Evolutionary conservation across 2,113 vertebrate genomes (phyloP), one percentile per base, ranked within the genome.

Genomic region (Hippopotamus amphibius): DNA sequence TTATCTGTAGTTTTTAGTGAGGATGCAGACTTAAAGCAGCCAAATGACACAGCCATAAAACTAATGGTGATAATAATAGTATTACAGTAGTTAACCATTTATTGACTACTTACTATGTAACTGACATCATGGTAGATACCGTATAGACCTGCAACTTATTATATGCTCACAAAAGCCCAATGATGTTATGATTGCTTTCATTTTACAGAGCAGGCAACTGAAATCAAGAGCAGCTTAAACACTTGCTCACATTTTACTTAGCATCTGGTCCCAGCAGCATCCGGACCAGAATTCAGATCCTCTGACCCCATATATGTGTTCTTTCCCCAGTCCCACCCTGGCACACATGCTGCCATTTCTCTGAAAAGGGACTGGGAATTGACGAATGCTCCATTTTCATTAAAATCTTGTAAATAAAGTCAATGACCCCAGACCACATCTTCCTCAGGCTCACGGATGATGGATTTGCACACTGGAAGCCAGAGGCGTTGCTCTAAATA

Each of bases 401-500:
- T 83, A 92, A 95, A 94, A 26, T 17, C 7, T 57, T 71, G 14
- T 66, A 11, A 76, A 76, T 61, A 65, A 95, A 95, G 21, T 94
- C 68, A 46, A 0, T 2, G 69, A 95, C 48, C 50, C 89, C 41
- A 88, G 37, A 88, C 61, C 77, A 80, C 1, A 0, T 53, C 65
- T 95, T 85, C 88, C 19, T 48, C 13, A 24, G 86, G 77, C 66
- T 97, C 72, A 90, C 0, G 41, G 93, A 81, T 80, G 93, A 97
- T 83, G 95, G 94, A 84, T 86, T 95, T 96, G 88, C 59, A 97
- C 68, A 5, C 2, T 21, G 5, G 85, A 97, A 94, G 61, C 48
- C 82, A 95, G 86, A 37, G 88, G 22, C 53, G 41, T 77, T 80
- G 74, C 11, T 83, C 68, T 80, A 94, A 98, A 97, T 95, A 95